Conservation (phyloP, 2,113 vertebrate genomes). For the Menura novaehollandiae region DNA sequence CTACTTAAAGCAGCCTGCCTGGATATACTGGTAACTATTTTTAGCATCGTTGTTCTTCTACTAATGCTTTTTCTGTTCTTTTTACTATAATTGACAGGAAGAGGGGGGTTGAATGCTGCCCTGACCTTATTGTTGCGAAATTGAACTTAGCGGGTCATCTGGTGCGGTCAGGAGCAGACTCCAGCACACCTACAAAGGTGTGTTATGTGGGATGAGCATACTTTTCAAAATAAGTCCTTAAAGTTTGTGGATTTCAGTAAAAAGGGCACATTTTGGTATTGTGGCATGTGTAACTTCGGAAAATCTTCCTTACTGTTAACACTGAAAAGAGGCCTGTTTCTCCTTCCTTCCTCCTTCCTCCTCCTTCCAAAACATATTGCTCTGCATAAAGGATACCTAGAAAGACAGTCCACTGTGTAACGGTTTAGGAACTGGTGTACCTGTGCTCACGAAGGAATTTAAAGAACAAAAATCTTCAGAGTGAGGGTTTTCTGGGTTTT, state of each 20-base stretch:
- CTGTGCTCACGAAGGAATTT: not conserved
- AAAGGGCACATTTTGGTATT: not conserved
- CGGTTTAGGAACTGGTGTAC: not conserved
- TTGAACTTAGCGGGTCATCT: not conserved
- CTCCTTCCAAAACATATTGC: not conserved
- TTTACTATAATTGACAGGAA: not conserved
- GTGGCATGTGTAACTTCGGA: not conserved
- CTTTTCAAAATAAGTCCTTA: not conserved
- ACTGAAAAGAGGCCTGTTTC: not conserved
- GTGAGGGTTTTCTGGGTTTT: not conserved
- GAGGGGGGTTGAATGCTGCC: not conserved
- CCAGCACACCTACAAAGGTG: too few relatives aligned
- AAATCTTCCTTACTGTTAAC: not conserved
- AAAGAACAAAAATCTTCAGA: not conserved
- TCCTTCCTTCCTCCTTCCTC: not conserved
- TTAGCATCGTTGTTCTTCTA: not conserved
- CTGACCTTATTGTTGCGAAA: not conserved
- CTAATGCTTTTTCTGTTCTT: not conserved
- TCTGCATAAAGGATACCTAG: not conserved
- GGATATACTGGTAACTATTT: slow-evolving; percentile 88
- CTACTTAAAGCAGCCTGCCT: slow-evolving; percentile 94
- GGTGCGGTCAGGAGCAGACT: fast-evolving
- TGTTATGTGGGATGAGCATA: not conserved
- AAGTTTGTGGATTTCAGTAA: not conserved
- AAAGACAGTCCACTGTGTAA: fast-evolving